Base-by-base conservation (phyloP, 2,888 invertebrate genomes). In the Amblyjoppa fuscipennis region DNA sequence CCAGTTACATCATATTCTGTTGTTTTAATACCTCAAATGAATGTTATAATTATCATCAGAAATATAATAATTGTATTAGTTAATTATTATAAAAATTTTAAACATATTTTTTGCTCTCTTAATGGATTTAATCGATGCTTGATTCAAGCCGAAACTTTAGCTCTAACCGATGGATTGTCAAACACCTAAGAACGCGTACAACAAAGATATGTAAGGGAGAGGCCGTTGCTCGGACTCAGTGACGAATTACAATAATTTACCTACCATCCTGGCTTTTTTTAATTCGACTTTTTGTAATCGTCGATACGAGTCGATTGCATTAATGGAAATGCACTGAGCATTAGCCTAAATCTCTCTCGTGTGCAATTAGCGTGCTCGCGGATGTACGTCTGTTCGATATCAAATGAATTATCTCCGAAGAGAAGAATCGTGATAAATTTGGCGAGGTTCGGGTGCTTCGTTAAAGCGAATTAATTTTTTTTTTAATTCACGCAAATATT, bases 201-300 rank as follows among this genome's bases (percentile, higher is more conserved):
- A 91, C 91, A 91, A 82, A 90, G 90, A 92, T 92, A 91, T 91
- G 89, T 90, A 89, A 90, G 90, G 90, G 91, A 91, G 90, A 91
- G 90, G 86, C 87, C 88, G 87, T 91, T 91, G 90, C 90, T 89
- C 83, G 84, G 88, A 88, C 87, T 86, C 53, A 66, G 82, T 77
- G 59, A 80, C 77, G 66, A 75, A 75, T 84, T 75, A 34, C 16
- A 31, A 64, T 69, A 81, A 79, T 82, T 59, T 81, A 68, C 16
- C 66, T 76, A 77, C 68, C 9, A 69, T 69, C 51, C 34, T 66
- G 68, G 51, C 34, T 16, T 69, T 20, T 2, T 64, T n/a, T 78
- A 53, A 11, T 53, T 71, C 34, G 31, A 31, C 59, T 61, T 59
- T 70, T 61, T 20, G 64, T 79, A 45, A 59, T 64, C 75, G 64